Evolutionary conservation across 2,113 vertebrate genomes (phyloP).

Genomic region (Tenrec ecaudatus): DNA sequence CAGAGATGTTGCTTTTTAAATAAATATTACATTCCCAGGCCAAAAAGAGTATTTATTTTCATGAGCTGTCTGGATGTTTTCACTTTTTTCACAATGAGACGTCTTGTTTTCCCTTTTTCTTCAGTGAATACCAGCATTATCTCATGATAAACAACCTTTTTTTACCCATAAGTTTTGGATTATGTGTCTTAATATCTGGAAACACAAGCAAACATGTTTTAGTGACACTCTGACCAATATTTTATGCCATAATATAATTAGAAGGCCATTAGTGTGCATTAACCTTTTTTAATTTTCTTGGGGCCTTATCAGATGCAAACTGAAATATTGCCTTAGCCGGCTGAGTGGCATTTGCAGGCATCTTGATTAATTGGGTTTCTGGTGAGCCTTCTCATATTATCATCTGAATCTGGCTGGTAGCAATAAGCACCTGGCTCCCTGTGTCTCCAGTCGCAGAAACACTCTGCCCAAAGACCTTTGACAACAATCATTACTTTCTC

Average conservation of each 20-base stretch:
- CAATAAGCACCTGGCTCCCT: conserved; percentile 45
- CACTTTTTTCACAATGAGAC: neutral
- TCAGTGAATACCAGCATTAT: neutral
- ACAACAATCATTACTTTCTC: conserved; percentile 44
- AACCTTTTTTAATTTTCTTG: conserved; percentile 78
- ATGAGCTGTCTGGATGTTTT: neutral
- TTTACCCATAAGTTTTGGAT: conserved; percentile 28
- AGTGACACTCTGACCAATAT: conserved; percentile 62
- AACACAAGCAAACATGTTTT: conserved; percentile 71
- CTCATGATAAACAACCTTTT: conserved; percentile 9
- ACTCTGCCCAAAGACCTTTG: conserved; percentile 53
- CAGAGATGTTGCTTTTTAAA: too few relatives aligned
- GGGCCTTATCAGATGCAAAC: conserved; percentile 78
- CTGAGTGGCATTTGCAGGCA: conserved; percentile 83
- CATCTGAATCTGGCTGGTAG: conserved; percentile 68
- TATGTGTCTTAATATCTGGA: conserved; percentile 59
- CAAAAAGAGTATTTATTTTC: too few relatives aligned
- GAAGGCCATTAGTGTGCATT: conserved; percentile 75
- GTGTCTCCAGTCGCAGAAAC: conserved; percentile 42
- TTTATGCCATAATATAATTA: conserved; percentile 77
- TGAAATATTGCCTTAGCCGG: conserved; percentile 79
- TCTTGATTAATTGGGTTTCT: conserved; percentile 85
- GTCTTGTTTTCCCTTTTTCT: conserved; percentile 23
- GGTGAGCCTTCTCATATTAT: conserved; percentile 69
- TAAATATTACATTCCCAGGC: too few relatives aligned